Conservation (phyloP, 2,797 vertebrate species). For the Mormyrops attenuatus region DNA sequence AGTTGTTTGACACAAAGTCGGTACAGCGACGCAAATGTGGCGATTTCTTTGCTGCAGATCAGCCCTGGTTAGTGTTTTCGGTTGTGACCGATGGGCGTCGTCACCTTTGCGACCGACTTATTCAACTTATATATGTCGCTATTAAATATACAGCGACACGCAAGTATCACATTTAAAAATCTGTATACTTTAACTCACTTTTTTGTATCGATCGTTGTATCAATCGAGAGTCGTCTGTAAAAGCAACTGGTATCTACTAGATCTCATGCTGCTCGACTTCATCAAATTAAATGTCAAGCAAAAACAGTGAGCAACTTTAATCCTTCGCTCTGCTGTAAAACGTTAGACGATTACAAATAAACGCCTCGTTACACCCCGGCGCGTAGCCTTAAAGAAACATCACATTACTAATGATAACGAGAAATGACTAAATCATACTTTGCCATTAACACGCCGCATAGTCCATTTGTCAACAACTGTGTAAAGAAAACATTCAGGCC, state of each 20-base stretch:
- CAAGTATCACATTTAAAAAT: neutral
- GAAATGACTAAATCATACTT: neutral
- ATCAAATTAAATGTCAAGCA: neutral
- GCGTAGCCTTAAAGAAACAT: neutral
- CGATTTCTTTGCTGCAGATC: neutral
- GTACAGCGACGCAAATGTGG: neutral
- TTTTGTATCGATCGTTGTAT: neutral
- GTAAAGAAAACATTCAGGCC: neutral
- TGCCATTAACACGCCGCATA: neutral
- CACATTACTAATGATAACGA: neutral
- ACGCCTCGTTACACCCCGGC: neutral
- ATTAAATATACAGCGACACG: neutral
- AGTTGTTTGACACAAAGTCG: neutral
- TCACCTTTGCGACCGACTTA: neutral
- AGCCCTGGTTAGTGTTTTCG: neutral
- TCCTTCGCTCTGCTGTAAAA: neutral
- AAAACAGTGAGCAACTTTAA: neutral
- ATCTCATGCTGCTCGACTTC: neutral
- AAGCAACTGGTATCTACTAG: neutral
- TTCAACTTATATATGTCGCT: neutral
- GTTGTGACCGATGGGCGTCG: neutral
- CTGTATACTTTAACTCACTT: neutral
- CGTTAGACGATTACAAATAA: neutral
- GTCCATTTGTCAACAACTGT: neutral
- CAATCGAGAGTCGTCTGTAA: neutral